These are phyloP conservation scores for Muschampia plurimacula DNA, from an alignment of 2,888 invertebrate species.

Conservation along the genomic window DNA sequence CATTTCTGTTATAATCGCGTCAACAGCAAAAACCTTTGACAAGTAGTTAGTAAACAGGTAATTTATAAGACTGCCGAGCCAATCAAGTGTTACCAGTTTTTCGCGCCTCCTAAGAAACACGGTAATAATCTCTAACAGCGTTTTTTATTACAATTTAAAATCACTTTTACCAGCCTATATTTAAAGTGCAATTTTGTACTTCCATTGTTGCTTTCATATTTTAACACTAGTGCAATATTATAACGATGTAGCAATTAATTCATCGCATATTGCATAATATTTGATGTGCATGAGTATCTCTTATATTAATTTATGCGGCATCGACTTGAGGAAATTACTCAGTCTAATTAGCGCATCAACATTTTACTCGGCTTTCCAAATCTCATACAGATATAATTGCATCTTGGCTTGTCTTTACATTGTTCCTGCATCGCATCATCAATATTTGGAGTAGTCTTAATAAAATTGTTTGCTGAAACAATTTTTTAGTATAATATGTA, in stretches of 20 bases:
- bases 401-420: too few relatives aligned
- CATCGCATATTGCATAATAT: conserved; percentile 32
- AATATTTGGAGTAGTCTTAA: too few relatives aligned
- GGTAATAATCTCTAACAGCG: conserved; percentile 13
- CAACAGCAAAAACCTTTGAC: conserved; percentile 17
- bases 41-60: conserved; percentile 8
- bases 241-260: conserved; percentile 29
- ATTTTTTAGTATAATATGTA: too few relatives aligned
- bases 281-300: conserved; percentile 26
- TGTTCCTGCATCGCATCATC: not conserved
- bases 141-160: conserved; percentile 1
- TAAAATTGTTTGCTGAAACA: too few relatives aligned
- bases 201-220: not conserved
- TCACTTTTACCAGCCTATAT: not conserved
- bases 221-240: conserved; percentile 34
- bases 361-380: conserved; percentile 37
- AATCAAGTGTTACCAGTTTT: conserved; percentile 33
- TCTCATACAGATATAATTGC: not conserved
- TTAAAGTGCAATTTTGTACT: conserved; percentile 7
- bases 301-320: conserved; percentile 30
- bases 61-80: not conserved
- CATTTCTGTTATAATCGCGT: conserved; percentile 1
- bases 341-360: conserved; percentile 39
- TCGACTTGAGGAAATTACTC: conserved; percentile 28
- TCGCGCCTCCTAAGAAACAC: conserved; percentile 30